Evolutionary conservation across 2,113 vertebrate species (phyloP).

Genomic region (Rhegmatorhina hoffmannsi): DNA sequence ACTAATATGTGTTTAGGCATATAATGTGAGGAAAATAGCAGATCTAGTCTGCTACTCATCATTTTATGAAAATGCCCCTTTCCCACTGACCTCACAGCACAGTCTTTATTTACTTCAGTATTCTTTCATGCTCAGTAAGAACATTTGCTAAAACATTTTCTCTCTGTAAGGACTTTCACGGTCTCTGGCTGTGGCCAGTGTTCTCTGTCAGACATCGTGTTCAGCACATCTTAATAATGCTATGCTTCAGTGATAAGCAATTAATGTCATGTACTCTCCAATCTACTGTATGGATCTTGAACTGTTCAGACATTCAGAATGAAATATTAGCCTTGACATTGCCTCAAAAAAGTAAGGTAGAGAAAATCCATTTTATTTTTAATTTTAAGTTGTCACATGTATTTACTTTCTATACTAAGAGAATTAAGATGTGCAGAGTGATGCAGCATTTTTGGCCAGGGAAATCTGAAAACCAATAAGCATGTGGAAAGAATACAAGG

Average conservation of each 20-base stretch:
- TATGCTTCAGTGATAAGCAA: not conserved
- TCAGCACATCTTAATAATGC: constrained; percentile 22
- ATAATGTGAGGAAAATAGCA: not conserved
- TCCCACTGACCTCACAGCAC: not conserved
- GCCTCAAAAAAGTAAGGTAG: not conserved
- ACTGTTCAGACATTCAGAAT: not conserved
- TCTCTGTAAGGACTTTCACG: constrained; percentile 10
- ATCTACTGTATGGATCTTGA: not conserved
- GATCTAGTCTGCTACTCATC: not conserved
- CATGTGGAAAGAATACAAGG: not conserved
- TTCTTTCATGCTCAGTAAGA: constrained; percentile 6
- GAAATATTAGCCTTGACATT: not conserved
- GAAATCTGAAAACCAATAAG: not conserved
- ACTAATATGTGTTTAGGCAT: not conserved
- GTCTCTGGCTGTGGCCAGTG: constrained; percentile 14
- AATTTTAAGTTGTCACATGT: not conserved
- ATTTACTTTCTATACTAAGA: not conserved
- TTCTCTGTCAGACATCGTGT: not conserved
- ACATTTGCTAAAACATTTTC: constrained; percentile 18
- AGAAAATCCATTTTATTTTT: not conserved
- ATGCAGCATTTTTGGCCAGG: not conserved
- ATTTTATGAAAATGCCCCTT: not conserved
- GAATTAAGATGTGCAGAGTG: not conserved
- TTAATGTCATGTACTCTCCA: not conserved
- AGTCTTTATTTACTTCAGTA: not conserved